A percentile compares a stretch with the other conserved stretches of the same genome.
Conservation (phyloP, 2,113 vertebrate genomes). For the Nycticebus coucang region DNA sequence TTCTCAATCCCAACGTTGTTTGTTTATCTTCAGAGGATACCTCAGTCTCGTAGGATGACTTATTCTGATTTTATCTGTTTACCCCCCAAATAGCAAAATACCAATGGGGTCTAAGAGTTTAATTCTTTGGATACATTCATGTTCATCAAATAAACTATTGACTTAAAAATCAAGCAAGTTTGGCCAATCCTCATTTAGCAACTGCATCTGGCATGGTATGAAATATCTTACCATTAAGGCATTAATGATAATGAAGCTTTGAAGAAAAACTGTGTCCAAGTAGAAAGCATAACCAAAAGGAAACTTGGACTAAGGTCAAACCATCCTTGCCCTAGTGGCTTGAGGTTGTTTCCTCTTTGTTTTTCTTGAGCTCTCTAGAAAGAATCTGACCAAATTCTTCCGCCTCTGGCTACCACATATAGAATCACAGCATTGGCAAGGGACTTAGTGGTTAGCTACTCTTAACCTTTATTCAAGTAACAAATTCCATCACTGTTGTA, state of each 20-base stretch:
- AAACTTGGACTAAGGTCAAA: slow-evolving; percentile 62
- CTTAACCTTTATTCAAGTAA: slow-evolving; percentile 18
- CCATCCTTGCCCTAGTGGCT: slow-evolving; percentile 27
- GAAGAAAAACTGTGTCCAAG: slow-evolving; percentile 27
- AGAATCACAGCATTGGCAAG: slow-evolving; percentile 30
- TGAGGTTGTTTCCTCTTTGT: slow-evolving; percentile 55
- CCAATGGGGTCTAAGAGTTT: not conserved
- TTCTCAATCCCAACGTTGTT: slow-evolving; percentile 18
- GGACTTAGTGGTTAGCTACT: not conserved
- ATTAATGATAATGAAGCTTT: slow-evolving; percentile 20
- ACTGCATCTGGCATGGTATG: slow-evolving; percentile 8
- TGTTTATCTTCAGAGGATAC: slow-evolving; percentile 1
- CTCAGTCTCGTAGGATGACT: not conserved
- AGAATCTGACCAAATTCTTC: slow-evolving; percentile 18
- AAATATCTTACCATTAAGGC: slow-evolving; percentile 19
- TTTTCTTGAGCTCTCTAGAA: slow-evolving; percentile 58
- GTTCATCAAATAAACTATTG: slow-evolving; percentile 58
- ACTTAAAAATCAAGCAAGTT: slow-evolving; percentile 32
- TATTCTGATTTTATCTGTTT: slow-evolving; percentile 15
- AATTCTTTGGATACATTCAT: slow-evolving; percentile 1
- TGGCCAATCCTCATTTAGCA: slow-evolving; percentile 7
- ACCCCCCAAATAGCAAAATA: slow-evolving; percentile 43
- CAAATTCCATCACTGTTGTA: slow-evolving; percentile 29
- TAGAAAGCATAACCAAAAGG: slow-evolving; percentile 37
- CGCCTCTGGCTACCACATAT: not conserved